Base-by-base conservation (phyloP, 1,140 invertebrate species). In the Pseudomyrmex flavicornis region DNA sequence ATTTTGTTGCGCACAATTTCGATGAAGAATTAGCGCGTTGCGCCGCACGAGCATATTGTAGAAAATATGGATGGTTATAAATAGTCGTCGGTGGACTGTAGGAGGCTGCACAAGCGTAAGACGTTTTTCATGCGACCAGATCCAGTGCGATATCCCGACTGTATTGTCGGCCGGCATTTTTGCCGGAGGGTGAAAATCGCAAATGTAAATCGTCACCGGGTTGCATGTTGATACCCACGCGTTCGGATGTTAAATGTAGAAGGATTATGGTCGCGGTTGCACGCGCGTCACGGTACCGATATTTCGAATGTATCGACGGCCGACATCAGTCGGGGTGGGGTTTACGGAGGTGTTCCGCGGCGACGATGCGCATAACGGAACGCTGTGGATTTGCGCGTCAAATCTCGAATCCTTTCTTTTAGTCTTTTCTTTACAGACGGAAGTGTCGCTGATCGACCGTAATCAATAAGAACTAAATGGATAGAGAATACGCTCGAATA, bases 191-290 rank as follows among this genome's bases (percentile, higher is more conserved):
- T 82, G 79, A 75, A 82, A 82, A 82, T 75, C 72, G 72, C 72
- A 82, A 82, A 82, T 82, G 79, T 82, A 82, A 82, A 82, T 82
- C 79, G 79, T 82, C 79, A 73, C 72, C 79, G 70, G 48, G 79
- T 75, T 82, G 79, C 79, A 63, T 80, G 76, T 80, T 59, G 76
- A 48, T 82, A 63, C 79, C 79, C 79, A 82, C 79, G 79, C 72
- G n/a, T 26, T 75, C 59, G 70, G 79, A 82, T 80, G 76, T 80
- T 80, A 80, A 80, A 72, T 72, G 76, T 50, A 72, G 66, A 72
- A 59, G 76, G 76, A 80, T 80, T 80, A 80, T 50, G 54, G 66
- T 35, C 35, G 35, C 65, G 54, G 54, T 59, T 26, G 66, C n/a
- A 56, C 20, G 76, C 76, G 75, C 75, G 75, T 79, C 63, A 79